A percentile compares a stretch with the other conserved stretches of the same genome.
Evolutionary conservation across 2,113 vertebrate genomes (phyloP).

Genomic region (Uropsilus gracilis): DNA sequence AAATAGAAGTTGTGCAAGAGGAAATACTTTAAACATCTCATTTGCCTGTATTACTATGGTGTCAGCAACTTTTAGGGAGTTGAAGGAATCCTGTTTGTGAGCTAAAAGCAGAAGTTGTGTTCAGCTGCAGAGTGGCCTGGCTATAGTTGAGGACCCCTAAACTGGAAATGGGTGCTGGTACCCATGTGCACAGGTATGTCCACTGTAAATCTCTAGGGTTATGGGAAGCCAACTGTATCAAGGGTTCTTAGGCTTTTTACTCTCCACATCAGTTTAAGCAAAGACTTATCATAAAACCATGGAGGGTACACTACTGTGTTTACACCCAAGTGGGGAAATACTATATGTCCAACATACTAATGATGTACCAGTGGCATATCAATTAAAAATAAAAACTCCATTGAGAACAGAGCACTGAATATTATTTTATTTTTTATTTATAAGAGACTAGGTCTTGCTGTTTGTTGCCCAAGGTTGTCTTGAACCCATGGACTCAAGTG

Average conservation of each 20-base stretch:
- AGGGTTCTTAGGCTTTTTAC: background rate
- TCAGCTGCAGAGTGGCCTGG: background rate
- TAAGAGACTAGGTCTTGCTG: too few species aligned
- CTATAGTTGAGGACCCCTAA: background rate
- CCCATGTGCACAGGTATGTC: background rate
- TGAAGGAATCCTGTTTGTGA: background rate
- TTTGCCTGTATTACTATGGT: too few species aligned
- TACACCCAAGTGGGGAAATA: too few species aligned
- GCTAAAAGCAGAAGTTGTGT: background rate
- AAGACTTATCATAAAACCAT: background rate
- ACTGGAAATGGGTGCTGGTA: background rate
- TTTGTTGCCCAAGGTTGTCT: too few species aligned
- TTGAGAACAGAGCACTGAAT: background rate
- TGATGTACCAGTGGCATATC: too few species aligned
- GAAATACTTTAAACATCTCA: background rate
- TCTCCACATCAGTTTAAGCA: constrained; percentile 19
- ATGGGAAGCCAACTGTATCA: background rate
- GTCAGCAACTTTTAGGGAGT: background rate
- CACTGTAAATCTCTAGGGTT: background rate
- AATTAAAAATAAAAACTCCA: background rate
- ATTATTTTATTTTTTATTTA: too few species aligned
- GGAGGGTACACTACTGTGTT: too few species aligned
- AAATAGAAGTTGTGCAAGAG: background rate
- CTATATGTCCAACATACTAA: too few species aligned
- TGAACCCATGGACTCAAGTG: too few species aligned